phyloP scores from a whole-genome alignment of 2,113 vertebrate species.

The Lasiurus cinereus region DNA sequence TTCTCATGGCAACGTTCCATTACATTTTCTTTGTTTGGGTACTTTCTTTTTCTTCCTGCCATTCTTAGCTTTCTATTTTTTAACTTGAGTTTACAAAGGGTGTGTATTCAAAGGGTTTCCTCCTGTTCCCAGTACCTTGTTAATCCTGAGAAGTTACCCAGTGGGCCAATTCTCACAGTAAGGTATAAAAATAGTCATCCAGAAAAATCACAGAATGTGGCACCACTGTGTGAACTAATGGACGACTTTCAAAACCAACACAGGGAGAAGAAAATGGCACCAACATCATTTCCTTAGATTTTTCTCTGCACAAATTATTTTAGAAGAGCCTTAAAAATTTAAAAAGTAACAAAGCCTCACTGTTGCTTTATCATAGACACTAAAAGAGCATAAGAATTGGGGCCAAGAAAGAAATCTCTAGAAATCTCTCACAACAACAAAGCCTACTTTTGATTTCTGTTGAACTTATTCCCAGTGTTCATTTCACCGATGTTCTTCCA shows the following conservation, averaged over 20 bases:
- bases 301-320: slow-evolving; percentile 76
- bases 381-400: not conserved
- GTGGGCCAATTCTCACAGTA: slow-evolving; percentile 89
- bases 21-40: slow-evolving; percentile 87
- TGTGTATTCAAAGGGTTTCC: slow-evolving; percentile 89
- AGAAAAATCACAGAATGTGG: slow-evolving; percentile 85
- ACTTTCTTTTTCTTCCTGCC: slow-evolving; percentile 91
- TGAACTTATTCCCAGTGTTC: slow-evolving; percentile 57
- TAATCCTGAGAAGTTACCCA: slow-evolving; percentile 90
- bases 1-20: slow-evolving; percentile 89
- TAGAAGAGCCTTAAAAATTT: slow-evolving; percentile 75
- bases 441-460: slow-evolving; percentile 64
- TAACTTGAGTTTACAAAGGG: slow-evolving; percentile 86
- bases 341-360: slow-evolving; percentile 30
- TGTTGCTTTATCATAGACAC: not conserved
- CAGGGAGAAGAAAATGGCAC: slow-evolving; percentile 62
- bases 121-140: slow-evolving; percentile 87
- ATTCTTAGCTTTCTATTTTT: slow-evolving; percentile 91
- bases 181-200: slow-evolving; percentile 90
- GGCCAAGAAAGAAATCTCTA: slow-evolving; percentile 6
- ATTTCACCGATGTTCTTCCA: slow-evolving; percentile 9
- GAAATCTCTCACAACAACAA: not conserved
- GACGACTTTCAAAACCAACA: slow-evolving; percentile 81
- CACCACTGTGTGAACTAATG: slow-evolving; percentile 82
- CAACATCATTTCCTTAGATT: slow-evolving; percentile 84